Evolutionary conservation across 2,113 vertebrate species (phyloP), one percentile per base, ranked within the genome.

Genomic region (Microtus oregoni): DNA sequence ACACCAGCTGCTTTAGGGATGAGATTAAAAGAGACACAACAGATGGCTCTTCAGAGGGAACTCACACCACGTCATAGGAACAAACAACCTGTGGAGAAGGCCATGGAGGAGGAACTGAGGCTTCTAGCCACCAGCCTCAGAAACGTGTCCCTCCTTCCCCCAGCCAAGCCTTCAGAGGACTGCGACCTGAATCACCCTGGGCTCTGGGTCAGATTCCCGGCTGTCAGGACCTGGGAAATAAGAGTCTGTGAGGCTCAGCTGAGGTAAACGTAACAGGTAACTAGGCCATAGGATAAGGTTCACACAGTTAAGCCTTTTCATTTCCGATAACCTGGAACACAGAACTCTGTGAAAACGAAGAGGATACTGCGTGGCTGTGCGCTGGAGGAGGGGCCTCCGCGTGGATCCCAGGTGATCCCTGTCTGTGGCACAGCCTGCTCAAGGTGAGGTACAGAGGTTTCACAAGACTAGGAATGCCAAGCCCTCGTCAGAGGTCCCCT

Each of bases 141-240:
- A 67, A 61, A 44, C 0, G 0, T 8, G n/a, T 3, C n/a, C 13
- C 24, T 65, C 26, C 61, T 15, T 26, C 7, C 0, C 78, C 78
- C 24, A n/a, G 32, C 41, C 38, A 63, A 55, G 89, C 41, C 50
- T 87, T 79, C 26, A 9, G 63, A 76, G 13, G 30, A 50, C 61
- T 44, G 3, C 0, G 38, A 35, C 28, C 58, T 65, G 2, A 65
- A 52, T 78, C 30, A 58, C 15, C 32, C 14, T 1, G 12, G 6
- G 78, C 73, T 61, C 22, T 50, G 38, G 35, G n/a, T 85, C 13
- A 4, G 47, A 38, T 30, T 85, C 26, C 67, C 67, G 68, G 47
- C 32, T 44, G 26, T 73, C 52, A 61, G 78, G 77, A 72, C n/a
- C 68, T 32, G 10, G 38, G 50, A 92, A 32, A n/a, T 32, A 72